A percentile compares a stretch with the other conserved stretches of the same genome.
phyloP scores from a whole-genome alignment of 2,888 invertebrate species.

The Dryobota labecula region DNA sequence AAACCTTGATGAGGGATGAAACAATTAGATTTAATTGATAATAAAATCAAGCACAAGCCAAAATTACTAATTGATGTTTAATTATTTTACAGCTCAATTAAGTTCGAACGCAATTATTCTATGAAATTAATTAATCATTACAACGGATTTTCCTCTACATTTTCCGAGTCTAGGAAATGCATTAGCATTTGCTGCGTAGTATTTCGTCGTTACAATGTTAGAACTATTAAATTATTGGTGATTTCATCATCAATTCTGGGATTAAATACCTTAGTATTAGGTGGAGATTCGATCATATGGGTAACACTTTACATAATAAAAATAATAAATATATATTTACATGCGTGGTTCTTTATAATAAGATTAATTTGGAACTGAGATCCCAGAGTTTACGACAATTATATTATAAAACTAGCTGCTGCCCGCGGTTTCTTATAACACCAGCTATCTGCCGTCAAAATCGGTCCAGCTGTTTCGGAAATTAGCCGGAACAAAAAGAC shows the following conservation, averaged over 20 bases:
- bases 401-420: no score
- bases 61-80: constrained; percentile 33
- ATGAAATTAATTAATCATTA: constrained; percentile 10
- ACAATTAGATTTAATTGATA: constrained; percentile 27
- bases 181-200: constrained; percentile 8
- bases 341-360: neutral
- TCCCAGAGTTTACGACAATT: neutral
- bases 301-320: neutral
- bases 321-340: no score
- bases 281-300: neutral
- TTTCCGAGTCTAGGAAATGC: constrained; percentile 18
- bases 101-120: neutral
- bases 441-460: no score
- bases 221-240: constrained; percentile 16
- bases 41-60: constrained; percentile 31
- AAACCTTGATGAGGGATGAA: neutral
- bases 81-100: constrained; percentile 7
- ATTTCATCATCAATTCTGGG: neutral
- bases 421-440: no score
- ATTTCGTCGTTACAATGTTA: neutral
- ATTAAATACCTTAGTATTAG: neutral
- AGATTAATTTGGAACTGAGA: neutral
- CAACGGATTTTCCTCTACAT: constrained; percentile 25
- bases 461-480: no score
- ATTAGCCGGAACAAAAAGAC: no score